A percentile compares a stretch with the other conserved stretches of the same genome.
phyloP scores from a whole-genome alignment of 2,113 vertebrate species.

The Procavia capensis region DNA sequence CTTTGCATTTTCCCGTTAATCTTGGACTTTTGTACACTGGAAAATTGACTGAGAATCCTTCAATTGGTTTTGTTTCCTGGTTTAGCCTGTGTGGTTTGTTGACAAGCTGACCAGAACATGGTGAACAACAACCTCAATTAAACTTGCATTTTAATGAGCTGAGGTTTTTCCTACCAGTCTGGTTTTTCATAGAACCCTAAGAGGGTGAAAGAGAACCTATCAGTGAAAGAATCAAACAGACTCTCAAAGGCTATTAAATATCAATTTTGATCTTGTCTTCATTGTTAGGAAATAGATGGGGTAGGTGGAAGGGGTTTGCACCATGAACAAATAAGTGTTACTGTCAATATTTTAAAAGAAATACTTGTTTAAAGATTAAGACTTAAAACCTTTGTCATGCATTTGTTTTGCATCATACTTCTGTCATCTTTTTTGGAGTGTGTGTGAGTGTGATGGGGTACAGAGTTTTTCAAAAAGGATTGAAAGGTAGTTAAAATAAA shows the following conservation, averaged over 20 bases:
- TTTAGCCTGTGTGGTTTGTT: conserved; percentile 17
- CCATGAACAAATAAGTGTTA: background rate
- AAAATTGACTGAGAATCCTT: background rate
- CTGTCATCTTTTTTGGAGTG: background rate
- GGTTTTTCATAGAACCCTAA: conserved; percentile 55
- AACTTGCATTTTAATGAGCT: conserved; percentile 24
- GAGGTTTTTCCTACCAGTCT: conserved; percentile 19
- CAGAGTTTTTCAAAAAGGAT: background rate
- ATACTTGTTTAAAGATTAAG: background rate
- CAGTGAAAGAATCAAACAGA: background rate
- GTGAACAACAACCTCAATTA: conserved; percentile 44
- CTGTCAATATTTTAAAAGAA: conserved; percentile 44
- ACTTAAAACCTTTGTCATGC: background rate
- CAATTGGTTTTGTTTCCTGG: conserved; percentile 42
- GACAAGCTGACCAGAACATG: conserved; percentile 24
- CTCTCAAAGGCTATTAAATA: background rate
- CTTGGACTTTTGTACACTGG: background rate
- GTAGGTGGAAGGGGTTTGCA: no score
- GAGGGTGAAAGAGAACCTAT: background rate
- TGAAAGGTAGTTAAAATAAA: background rate
- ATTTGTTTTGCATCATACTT: background rate
- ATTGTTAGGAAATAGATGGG: no score
- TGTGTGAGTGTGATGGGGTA: background rate
- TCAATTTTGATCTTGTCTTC: background rate
- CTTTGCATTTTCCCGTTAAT: background rate